phyloP scores from a whole-genome alignment of 2,888 invertebrate species.

The Leptopilina myrica region DNA sequence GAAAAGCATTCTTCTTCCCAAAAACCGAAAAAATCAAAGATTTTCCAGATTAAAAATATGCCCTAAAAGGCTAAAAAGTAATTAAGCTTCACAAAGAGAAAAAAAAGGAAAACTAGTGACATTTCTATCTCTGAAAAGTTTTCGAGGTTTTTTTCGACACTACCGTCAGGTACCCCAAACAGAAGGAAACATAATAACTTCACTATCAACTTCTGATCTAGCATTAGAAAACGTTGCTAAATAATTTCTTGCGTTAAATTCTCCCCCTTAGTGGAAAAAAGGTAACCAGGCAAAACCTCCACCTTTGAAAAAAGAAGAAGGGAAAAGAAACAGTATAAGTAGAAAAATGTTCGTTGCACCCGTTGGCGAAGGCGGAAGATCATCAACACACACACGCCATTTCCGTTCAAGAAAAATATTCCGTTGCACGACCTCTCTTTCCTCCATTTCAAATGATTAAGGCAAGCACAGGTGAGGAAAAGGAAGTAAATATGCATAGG shows the following conservation, averaged over 20 bases:
- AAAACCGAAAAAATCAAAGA: too few species aligned
- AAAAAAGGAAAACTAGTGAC: too few species aligned
- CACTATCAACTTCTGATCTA: too few species aligned
- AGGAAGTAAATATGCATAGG: constrained; percentile 30
- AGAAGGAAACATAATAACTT: not conserved
- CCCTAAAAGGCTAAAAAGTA: too few species aligned
- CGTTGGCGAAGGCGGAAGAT: constrained; percentile 28
- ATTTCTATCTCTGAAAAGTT: too few species aligned
- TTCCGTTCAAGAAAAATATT: constrained; percentile 31
- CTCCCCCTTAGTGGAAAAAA: not conserved
- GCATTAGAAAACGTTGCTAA: too few species aligned
- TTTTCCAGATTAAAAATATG: too few species aligned
- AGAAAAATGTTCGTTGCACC: not conserved
- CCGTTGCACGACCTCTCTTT: constrained; percentile 31
- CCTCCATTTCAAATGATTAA: constrained; percentile 15
- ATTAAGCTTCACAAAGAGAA: too few species aligned
- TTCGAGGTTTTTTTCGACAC: too few species aligned
- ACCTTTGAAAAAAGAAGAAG: not conserved
- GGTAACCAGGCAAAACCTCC: constrained; percentile 20
- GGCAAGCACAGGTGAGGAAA: constrained; percentile 36
- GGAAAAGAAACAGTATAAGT: too few species aligned
- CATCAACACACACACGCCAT: constrained; percentile 20
- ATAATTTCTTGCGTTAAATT: not conserved
- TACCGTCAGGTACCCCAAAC: too few species aligned
- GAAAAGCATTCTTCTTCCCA: too few species aligned